phyloP scores from a whole-genome alignment of 2,888 invertebrate species.

The Leistus spinibarbis region DNA sequence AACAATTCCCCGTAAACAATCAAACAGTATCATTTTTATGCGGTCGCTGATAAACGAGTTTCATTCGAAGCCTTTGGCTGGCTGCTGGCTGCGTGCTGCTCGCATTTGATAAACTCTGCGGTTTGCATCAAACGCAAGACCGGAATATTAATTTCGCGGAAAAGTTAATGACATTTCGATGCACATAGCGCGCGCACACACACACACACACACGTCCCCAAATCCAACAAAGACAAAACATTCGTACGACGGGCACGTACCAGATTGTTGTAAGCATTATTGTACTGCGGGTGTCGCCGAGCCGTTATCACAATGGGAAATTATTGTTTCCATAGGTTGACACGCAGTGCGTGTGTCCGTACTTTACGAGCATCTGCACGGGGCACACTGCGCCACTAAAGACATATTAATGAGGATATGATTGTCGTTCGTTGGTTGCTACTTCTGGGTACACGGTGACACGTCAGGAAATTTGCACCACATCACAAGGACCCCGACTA shows the following conservation, averaged over 20 bases:
- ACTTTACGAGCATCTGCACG: background rate
- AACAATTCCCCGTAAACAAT: slow-evolving; percentile 32
- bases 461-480: background rate
- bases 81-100: slow-evolving; percentile 14
- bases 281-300: background rate
- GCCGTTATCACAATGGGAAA: background rate
- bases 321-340: too few relatives aligned
- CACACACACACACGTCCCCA: background rate
- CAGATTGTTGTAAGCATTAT: background rate
- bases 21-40: slow-evolving; percentile 26
- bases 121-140: slow-evolving; percentile 22
- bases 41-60: slow-evolving; percentile 31
- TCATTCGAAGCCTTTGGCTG: too few relatives aligned
- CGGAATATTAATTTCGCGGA: slow-evolving; percentile 37
- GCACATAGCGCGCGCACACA: slow-evolving; percentile 3
- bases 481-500: too few relatives aligned
- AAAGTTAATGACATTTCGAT: slow-evolving; percentile 32
- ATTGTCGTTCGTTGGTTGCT: slow-evolving; percentile 5
- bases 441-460: background rate
- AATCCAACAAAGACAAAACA: too few relatives aligned
- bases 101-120: slow-evolving; percentile 13
- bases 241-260: background rate
- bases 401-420: slow-evolving; percentile 37
- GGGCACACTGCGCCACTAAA: slow-evolving; percentile 3
- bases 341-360: background rate